Evolutionary conservation across 2,113 vertebrate genomes (phyloP).

Genomic region (Coregonus clupeaformis): DNA sequence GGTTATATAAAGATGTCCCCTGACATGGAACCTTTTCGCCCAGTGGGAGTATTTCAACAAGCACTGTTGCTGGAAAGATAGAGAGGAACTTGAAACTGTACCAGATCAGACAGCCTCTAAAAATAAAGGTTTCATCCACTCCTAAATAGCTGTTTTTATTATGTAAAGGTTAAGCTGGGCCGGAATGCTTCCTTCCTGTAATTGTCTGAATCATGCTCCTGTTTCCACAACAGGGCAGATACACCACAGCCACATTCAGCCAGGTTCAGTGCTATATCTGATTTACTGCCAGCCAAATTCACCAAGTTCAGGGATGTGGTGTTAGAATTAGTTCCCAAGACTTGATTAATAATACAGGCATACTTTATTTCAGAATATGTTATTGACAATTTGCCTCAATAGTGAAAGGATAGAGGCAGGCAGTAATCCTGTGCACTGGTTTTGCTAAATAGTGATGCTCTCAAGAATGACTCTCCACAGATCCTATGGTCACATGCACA

Average conservation of each 20-base stretch:
- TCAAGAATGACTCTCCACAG: not conserved
- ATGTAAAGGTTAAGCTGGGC: slow-evolving; percentile 42
- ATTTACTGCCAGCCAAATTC: not conserved
- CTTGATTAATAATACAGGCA: too few relatives aligned
- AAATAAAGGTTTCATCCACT: slow-evolving; percentile 52
- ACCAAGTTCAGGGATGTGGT: not conserved
- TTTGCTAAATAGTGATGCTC: not conserved
- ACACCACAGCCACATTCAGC: slow-evolving; percentile 14
- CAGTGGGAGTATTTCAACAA: slow-evolving; percentile 36
- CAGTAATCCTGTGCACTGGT: not conserved
- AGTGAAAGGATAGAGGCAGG: too few relatives aligned
- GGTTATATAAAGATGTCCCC: too few relatives aligned
- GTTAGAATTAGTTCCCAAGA: too few relatives aligned
- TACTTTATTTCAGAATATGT: too few relatives aligned
- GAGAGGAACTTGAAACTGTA: slow-evolving; percentile 39
- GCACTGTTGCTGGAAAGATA: slow-evolving; percentile 51
- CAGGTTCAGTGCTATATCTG: slow-evolving; percentile 5
- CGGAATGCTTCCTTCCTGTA: slow-evolving; percentile 46
- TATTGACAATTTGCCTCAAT: too few relatives aligned
- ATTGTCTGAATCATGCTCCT: slow-evolving; percentile 48
- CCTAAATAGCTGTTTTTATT: slow-evolving; percentile 38
- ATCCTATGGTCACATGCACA: not conserved
- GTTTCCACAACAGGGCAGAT: slow-evolving; percentile 53
- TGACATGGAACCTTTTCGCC: slow-evolving; percentile 41
- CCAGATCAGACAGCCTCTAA: slow-evolving; percentile 44